Conservation (phyloP, 2,888 invertebrate genomes). For the Phaedon cochleariae region DNA sequence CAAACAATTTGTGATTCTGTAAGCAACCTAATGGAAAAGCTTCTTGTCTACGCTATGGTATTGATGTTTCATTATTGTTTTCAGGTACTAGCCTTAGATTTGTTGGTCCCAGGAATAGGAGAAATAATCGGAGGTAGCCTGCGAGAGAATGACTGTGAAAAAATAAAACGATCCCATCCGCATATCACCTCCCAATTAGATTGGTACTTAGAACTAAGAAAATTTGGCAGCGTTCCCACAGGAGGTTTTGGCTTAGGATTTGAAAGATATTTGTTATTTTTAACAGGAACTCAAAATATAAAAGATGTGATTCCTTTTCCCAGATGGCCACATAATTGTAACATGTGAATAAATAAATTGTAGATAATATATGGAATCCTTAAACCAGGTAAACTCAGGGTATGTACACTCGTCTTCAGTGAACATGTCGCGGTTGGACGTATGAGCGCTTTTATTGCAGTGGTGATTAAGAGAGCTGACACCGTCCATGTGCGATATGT, state of each 20-base stretch:
- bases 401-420: too few relatives aligned
- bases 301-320: constrained; percentile 96
- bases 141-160: constrained; percentile 80
- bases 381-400: too few relatives aligned
- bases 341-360: constrained; percentile 62
- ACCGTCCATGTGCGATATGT: too few relatives aligned
- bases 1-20: neutral
- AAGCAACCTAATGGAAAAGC: too few relatives aligned
- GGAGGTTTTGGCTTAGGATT: constrained; percentile 97
- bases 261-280: constrained; percentile 86
- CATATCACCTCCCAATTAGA: constrained; percentile 64
- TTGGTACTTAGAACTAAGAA: constrained; percentile 92
- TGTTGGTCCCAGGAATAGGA: constrained; percentile 88
- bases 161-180: constrained; percentile 71
- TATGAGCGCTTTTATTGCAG: too few relatives aligned
- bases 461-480: too few relatives aligned
- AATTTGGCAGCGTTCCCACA: constrained; percentile 88
- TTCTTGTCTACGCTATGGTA: too few relatives aligned
- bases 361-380: neutral
- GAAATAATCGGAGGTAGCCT: constrained; percentile 96
- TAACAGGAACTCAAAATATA: constrained; percentile 86
- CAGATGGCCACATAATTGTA: constrained; percentile 90
- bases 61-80: constrained; percentile 42
- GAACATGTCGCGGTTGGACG: too few relatives aligned
- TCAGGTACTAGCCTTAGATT: constrained; percentile 84